A percentile compares a stretch with the other conserved stretches of the same genome.
phyloP scores from a whole-genome alignment of 2,113 vertebrate species.

The Sebastes schlegelii region DNA sequence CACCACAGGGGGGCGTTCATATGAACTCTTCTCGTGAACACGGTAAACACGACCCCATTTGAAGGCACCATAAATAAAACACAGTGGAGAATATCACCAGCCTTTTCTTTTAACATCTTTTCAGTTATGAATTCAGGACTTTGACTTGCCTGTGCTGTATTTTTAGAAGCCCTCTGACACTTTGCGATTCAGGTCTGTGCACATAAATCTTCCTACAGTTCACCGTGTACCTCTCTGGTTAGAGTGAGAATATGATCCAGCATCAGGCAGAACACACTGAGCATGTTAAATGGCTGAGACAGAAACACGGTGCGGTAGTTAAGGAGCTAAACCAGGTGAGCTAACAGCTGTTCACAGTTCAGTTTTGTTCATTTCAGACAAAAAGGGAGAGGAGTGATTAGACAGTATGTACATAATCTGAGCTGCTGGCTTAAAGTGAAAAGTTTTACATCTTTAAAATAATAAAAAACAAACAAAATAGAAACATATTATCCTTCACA shows the following conservation, averaged over 20 bases:
- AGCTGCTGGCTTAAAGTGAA: conserved; percentile 4
- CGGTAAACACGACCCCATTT: too few relatives aligned
- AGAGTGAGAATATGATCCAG: rapidly evolving
- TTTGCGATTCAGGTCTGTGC: neutral
- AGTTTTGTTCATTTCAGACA: neutral
- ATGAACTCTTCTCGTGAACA: too few relatives aligned
- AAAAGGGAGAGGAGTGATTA: neutral
- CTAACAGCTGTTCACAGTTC: neutral
- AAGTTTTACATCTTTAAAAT: neutral
- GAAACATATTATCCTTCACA: conserved; percentile 10
- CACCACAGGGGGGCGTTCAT: too few relatives aligned
- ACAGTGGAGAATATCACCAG: neutral
- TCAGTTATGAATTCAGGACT: too few relatives aligned
- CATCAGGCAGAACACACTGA: neutral
- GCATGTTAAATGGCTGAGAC: neutral
- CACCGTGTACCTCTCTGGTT: neutral
- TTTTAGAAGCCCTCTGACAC: neutral
- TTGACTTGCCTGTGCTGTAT: neutral
- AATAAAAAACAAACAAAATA: neutral
- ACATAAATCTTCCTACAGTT: neutral
- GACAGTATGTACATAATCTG: neutral
- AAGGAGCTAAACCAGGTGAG: neutral
- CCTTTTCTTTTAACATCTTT: neutral
- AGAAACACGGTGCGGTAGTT: neutral
- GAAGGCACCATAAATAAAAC: neutral